phyloP scores from a whole-genome alignment of 2,113 vertebrate species.

The Cynopterus brachyotis region DNA sequence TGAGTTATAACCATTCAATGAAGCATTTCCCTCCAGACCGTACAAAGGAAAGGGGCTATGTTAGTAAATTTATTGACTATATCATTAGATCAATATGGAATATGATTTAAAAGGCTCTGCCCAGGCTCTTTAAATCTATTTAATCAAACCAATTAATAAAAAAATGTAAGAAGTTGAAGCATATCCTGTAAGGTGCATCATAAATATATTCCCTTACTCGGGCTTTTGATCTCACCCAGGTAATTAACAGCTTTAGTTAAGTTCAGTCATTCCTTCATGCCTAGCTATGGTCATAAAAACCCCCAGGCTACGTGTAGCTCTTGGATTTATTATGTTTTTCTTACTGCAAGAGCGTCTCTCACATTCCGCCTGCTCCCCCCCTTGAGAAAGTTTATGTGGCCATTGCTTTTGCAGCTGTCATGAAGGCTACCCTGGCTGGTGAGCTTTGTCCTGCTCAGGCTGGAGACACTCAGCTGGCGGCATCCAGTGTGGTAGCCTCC shows the following conservation, averaged over 20 bases:
- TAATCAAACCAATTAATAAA: constrained; percentile 92
- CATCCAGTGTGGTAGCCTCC: neutral
- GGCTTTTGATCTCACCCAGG: constrained; percentile 89
- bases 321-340: constrained; percentile 87
- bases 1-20: constrained; percentile 86
- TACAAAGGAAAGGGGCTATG: constrained; percentile 86
- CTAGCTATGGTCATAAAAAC: constrained; percentile 84
- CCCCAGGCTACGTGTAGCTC: constrained; percentile 80
- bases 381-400: constrained; percentile 75
- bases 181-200: constrained; percentile 86
- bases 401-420: constrained; percentile 66
- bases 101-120: constrained; percentile 88
- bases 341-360: constrained; percentile 81
- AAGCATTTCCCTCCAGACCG: constrained; percentile 87
- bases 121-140: constrained; percentile 88
- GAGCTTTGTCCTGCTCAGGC: neutral
- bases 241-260: constrained; percentile 90
- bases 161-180: constrained; percentile 86
- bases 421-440: constrained; percentile 3
- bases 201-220: constrained; percentile 87
- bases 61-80: constrained; percentile 91
- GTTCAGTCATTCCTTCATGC: constrained; percentile 87
- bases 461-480: neutral
- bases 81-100: constrained; percentile 90
- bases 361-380: constrained; percentile 65